A percentile compares a stretch with the other conserved stretches of the same genome.
phyloP scores from a whole-genome alignment of 2,888 invertebrate species.

The Lasioglossum malachurum region DNA sequence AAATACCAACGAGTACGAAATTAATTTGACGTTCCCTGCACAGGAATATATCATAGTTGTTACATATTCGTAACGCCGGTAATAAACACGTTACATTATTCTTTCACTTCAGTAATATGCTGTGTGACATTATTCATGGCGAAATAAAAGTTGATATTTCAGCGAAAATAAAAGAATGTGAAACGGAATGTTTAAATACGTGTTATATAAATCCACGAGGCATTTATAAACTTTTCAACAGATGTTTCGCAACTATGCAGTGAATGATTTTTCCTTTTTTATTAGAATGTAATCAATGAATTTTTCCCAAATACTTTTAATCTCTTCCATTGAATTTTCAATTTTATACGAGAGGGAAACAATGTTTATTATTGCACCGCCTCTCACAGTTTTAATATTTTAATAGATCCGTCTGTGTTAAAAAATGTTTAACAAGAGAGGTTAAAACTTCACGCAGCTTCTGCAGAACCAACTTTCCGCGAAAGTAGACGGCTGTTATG shows the following conservation, averaged over 20 bases:
- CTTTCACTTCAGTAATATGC: background rate
- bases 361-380: background rate
- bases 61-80: background rate
- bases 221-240: background rate
- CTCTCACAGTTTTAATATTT: background rate
- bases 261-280: background rate
- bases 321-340: background rate
- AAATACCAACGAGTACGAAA: background rate
- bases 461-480: background rate
- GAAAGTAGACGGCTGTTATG: conserved; percentile 9
- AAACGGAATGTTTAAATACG: background rate
- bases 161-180: background rate
- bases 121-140: background rate
- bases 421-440: background rate
- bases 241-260: background rate
- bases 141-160: background rate
- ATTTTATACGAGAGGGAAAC: background rate
- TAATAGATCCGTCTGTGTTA: background rate
- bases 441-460: conserved; percentile 3
- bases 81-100: background rate
- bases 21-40: background rate
- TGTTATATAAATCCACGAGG: background rate
- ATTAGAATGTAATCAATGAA: background rate
- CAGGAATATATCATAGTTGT: background rate
- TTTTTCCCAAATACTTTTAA: background rate